Conservation (phyloP, 2,113 vertebrate genomes). For the Anhinga rufa region DNA sequence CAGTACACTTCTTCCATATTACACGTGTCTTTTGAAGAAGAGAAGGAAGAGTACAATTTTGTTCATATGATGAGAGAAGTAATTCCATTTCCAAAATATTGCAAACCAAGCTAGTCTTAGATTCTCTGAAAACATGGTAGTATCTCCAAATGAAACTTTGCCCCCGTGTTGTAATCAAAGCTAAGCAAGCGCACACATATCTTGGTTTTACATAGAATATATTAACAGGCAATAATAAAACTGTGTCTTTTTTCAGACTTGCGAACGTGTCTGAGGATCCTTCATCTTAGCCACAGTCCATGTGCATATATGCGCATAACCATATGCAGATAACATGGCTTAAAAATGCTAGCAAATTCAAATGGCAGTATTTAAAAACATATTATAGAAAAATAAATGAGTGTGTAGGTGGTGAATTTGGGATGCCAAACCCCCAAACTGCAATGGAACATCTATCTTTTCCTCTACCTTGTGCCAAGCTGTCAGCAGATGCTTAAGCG, state of each 20-base stretch:
- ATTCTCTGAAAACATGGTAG: fast-evolving
- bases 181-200: background rate
- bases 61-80: background rate
- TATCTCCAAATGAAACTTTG: background rate
- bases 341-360: background rate
- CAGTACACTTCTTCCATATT: background rate
- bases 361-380: background rate
- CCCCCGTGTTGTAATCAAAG: background rate
- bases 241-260: background rate
- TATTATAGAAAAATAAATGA: background rate
- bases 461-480: background rate
- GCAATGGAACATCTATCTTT: background rate
- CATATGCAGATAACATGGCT: background rate
- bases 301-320: background rate
- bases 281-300: background rate
- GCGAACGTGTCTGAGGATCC: fast-evolving
- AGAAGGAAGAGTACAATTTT: constrained; percentile 2
- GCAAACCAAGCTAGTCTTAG: background rate
- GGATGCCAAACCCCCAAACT: background rate
- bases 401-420: background rate
- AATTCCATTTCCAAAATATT: background rate
- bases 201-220: background rate
- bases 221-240: background rate
- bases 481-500: background rate
- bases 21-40: background rate